Conservation (phyloP, 1,140 invertebrate genomes). For the Elysia chlorotica region DNA sequence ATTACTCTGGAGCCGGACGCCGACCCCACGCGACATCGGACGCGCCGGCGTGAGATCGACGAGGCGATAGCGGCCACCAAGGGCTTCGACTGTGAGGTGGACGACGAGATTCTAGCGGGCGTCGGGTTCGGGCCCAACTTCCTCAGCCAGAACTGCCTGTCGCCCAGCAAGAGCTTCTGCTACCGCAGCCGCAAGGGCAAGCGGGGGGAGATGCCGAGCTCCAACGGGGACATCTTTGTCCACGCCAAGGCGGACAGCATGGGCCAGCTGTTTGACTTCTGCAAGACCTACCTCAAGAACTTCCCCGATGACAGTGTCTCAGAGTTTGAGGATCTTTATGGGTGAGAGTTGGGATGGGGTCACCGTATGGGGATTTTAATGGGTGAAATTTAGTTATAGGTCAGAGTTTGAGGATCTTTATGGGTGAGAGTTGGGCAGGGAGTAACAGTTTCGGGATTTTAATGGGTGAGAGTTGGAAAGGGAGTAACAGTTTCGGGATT, state of each 20-base stretch:
- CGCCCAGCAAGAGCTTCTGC: conserved; percentile 15
- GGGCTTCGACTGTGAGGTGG: no score
- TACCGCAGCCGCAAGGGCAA: conserved; percentile 14
- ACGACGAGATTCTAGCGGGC: conserved; percentile 14
- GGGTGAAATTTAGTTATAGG: no score
- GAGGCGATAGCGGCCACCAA: neutral
- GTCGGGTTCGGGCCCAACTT: conserved; percentile 21
- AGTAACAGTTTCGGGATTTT: no score
- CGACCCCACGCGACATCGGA: neutral
- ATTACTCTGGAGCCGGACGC: conserved; percentile 10
- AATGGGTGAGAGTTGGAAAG: no score
- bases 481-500: no score
- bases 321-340: conserved; percentile 18
- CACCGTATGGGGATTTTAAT: no score
- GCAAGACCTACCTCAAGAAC: conserved; percentile 10
- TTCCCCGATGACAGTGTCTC: conserved; percentile 6
- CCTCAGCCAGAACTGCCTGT: neutral
- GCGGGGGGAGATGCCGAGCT: conserved; percentile 8
- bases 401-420: no score
- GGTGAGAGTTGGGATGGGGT: no score
- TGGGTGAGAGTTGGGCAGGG: no score
- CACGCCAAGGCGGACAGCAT: conserved; percentile 20
- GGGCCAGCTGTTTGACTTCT: conserved; percentile 21
- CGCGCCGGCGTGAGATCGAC: neutral
- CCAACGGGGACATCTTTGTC: conserved; percentile 13